Conservation (phyloP, 2,888 invertebrate genomes). For the Clanis bilineata region DNA sequence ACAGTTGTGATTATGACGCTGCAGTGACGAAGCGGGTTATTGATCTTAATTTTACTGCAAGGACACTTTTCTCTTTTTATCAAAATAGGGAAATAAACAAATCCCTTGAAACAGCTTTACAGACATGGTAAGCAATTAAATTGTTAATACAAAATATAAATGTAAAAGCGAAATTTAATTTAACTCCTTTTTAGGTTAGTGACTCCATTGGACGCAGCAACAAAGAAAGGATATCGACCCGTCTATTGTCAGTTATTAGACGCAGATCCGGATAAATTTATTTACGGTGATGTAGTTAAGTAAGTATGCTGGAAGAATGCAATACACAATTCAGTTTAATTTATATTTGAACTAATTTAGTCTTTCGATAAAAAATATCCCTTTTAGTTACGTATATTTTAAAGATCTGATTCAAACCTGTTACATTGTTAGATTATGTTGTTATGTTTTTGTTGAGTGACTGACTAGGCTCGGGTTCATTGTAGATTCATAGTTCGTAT, state of each 20-base stretch:
- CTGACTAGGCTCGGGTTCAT: too few species aligned
- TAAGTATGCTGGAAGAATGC: conserved; percentile 23
- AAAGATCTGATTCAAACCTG: too few species aligned
- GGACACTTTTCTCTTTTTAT: conserved; percentile 85
- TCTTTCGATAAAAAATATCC: too few species aligned
- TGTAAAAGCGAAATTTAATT: not conserved
- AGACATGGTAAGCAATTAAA: conserved; percentile 55
- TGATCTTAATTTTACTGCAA: conserved; percentile 85
- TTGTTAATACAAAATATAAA: not conserved
- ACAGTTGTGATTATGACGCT: conserved; percentile 85
- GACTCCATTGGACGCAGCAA: conserved; percentile 42
- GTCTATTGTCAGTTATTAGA: conserved; percentile 80
- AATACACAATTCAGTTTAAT: not conserved
- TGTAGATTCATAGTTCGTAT: too few species aligned
- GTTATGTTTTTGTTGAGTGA: too few species aligned
- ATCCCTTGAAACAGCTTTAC: conserved; percentile 45
- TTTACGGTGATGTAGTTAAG: conserved; percentile 77
- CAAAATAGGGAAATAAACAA: conserved; percentile 71
- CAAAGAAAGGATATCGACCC: conserved; percentile 74
- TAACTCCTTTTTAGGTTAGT: conserved; percentile 44
- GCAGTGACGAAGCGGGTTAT: conserved; percentile 85
- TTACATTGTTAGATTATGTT: too few species aligned
- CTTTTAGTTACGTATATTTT: too few species aligned
- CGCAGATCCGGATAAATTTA: conserved; percentile 80
- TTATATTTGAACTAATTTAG: too few species aligned